Evolutionary conservation across 2,888 invertebrate species (phyloP).

Genomic region (Sphaerophoria rueppellii): DNA sequence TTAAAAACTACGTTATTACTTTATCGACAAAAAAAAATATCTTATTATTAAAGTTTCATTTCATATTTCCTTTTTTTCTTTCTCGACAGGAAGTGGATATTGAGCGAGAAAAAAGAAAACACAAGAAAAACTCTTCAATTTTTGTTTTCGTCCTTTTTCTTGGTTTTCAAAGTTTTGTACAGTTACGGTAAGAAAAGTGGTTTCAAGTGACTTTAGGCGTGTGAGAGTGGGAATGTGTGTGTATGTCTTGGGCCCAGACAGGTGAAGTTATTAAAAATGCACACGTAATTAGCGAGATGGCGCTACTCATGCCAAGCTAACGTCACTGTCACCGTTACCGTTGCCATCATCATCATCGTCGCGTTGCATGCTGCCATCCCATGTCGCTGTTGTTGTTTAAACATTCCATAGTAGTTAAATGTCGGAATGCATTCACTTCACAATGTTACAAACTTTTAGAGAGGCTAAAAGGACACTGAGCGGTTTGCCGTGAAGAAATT

Average conservation of each 20-base stretch:
- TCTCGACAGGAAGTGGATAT: background rate
- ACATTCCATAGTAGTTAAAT: slow-evolving; percentile 28
- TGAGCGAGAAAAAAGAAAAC: slow-evolving; percentile 4
- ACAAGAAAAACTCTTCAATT: slow-evolving; percentile 36
- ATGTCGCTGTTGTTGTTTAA: slow-evolving; percentile 18
- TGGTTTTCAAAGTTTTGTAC: background rate
- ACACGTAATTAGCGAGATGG: slow-evolving; percentile 74
- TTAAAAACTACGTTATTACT: slow-evolving; percentile 21
- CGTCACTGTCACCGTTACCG: slow-evolving; percentile 25
- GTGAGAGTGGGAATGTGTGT: background rate
- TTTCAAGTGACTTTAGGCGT: slow-evolving; percentile 54
- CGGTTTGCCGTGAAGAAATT: slow-evolving; percentile 46
- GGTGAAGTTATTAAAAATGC: slow-evolving; percentile 73
- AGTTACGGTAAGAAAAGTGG: slow-evolving; percentile 10
- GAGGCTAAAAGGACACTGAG: slow-evolving; percentile 60
- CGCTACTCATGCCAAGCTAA: slow-evolving; percentile 55
- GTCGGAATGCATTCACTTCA: slow-evolving; percentile 62
- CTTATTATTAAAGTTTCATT: background rate
- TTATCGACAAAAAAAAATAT: slow-evolving; percentile 1
- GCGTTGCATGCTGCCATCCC: background rate
- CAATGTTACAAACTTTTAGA: slow-evolving; percentile 44
- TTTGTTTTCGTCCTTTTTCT: background rate
- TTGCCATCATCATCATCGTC: slow-evolving; percentile 24
- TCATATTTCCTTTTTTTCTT: background rate
- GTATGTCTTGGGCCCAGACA: slow-evolving; percentile 48